These are phyloP conservation scores for Brachionus angularis DNA, from an alignment of 1,140 invertebrate genomes.

Conservation along the genomic window DNA sequence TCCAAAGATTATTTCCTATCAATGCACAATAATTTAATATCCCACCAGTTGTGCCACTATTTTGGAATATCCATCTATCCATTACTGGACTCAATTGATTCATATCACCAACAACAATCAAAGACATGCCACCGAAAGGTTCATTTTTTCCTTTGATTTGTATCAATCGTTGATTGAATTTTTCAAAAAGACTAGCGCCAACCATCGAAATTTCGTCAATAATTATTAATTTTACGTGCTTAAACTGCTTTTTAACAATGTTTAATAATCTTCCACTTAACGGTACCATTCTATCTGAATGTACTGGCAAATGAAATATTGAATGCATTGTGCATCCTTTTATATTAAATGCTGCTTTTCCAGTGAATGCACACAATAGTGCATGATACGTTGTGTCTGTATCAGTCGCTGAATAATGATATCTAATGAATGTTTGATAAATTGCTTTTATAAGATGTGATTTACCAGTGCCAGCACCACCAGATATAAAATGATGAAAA, in stretches of 20 bases:
- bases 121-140: not conserved
- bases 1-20: not conserved
- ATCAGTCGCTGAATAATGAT: not conserved
- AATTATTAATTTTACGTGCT: not conserved
- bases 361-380: not conserved
- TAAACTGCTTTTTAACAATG: not conserved
- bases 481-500: slow-evolving; percentile 13
- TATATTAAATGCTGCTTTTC: slow-evolving; percentile 9
- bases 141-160: not conserved
- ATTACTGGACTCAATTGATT: too few relatives aligned
- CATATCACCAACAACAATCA: not conserved
- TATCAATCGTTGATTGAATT: not conserved
- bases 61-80: slow-evolving; percentile 10
- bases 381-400: not conserved
- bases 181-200: not conserved
- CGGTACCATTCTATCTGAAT: not conserved
- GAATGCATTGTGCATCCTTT: not conserved
- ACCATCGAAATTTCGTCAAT: slow-evolving; percentile 5
- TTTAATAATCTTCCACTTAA: not conserved
- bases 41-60: too few relatives aligned
- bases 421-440: not conserved
- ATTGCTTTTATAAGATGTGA: not conserved
- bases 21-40: not conserved
- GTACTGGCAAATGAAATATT: not conserved
- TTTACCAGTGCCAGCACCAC: slow-evolving; percentile 1